Conservation (phyloP, 2,797 vertebrate genomes). For the Gastrophryne carolinensis region DNA sequence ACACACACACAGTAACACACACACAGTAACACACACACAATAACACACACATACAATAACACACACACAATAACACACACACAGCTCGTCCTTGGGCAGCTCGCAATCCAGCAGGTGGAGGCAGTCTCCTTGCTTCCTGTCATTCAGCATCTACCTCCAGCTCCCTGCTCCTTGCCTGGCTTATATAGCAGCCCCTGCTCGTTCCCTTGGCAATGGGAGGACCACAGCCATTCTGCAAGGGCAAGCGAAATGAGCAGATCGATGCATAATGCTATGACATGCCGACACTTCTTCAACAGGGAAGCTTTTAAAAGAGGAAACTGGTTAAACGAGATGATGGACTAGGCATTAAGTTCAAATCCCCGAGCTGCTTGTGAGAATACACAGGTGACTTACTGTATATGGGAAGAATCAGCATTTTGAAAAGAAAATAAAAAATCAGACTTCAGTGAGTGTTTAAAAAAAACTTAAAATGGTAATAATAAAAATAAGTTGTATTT, state of each 20-base stretch:
- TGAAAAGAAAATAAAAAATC: too few relatives aligned
- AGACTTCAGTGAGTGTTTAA: too few relatives aligned
- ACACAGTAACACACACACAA: neutral
- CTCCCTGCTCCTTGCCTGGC: neutral
- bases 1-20: neutral
- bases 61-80: neutral
- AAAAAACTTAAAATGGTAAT: too few relatives aligned
- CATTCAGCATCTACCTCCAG: neutral
- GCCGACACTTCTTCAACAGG: neutral
- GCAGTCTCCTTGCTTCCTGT: constrained; percentile 2
- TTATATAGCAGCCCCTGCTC: constrained; percentile 19
- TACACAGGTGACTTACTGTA: too few relatives aligned
- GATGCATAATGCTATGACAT: neutral
- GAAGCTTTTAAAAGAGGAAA: constrained; percentile 9
- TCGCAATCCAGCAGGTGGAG: constrained; percentile 32
- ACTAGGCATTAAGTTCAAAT: neutral
- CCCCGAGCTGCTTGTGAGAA: too few relatives aligned
- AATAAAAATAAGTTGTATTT: too few relatives aligned
- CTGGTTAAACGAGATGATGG: neutral
- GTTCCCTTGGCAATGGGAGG: constrained; percentile 21
- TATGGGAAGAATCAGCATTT: too few relatives aligned
- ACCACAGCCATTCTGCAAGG: constrained; percentile 7
- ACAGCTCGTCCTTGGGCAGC: constrained; percentile 3
- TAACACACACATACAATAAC: neutral
- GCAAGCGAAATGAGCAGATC: constrained; percentile 15